phyloP scores from a whole-genome alignment of 1,140 invertebrate genomes.

The Artemia franciscana region DNA sequence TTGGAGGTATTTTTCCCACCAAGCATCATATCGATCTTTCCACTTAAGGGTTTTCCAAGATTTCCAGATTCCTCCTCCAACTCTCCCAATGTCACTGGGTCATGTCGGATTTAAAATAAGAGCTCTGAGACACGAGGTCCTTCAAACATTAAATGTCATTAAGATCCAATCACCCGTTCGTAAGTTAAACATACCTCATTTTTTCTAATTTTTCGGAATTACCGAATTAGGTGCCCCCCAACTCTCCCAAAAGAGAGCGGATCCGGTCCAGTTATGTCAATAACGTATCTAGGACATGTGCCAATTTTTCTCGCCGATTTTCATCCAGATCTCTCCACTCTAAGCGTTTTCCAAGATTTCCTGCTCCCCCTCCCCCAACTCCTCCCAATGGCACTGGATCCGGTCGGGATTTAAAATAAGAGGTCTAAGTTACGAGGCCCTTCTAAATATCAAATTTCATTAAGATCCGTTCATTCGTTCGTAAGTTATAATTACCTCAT shows the following conservation, averaged over 20 bases:
- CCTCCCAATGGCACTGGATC: background rate
- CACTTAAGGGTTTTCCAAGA: too few species aligned
- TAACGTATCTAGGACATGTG: background rate
- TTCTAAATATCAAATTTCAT: background rate
- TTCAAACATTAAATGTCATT: too few species aligned
- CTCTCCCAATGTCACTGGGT: too few species aligned
- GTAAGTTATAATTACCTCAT: background rate
- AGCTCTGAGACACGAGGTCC: too few species aligned
- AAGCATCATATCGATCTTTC: too few species aligned
- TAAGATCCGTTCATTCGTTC: background rate
- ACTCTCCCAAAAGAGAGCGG: background rate
- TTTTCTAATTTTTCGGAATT: background rate
- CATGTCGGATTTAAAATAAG: too few species aligned
- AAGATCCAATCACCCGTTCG: too few species aligned
- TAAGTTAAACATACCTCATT: too few species aligned
- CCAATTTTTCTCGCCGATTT: background rate
- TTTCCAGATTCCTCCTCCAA: too few species aligned
- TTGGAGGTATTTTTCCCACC: too few species aligned
- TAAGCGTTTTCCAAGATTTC: background rate
- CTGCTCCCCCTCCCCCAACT: background rate
- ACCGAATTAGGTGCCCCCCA: background rate
- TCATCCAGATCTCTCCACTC: background rate
- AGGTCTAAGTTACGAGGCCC: background rate
- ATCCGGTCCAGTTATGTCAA: background rate
- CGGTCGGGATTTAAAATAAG: background rate